Conservation (phyloP, 2,113 vertebrate species). For the Accipiter virgatus region DNA sequence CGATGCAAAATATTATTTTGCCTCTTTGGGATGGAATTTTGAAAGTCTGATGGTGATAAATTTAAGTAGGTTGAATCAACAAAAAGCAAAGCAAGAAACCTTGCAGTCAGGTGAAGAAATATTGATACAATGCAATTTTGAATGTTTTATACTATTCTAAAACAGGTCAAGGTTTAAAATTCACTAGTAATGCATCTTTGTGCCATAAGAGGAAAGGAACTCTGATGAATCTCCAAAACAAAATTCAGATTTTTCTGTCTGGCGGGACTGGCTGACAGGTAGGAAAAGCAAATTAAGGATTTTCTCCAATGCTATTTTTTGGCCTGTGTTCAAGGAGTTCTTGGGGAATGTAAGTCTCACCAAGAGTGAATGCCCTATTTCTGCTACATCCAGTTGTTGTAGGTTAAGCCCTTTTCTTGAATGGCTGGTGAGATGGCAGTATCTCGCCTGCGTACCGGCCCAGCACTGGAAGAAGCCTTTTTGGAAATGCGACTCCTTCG, state of each 20-base stretch:
- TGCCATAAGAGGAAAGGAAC: neutral
- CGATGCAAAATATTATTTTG: slow-evolving; percentile 32
- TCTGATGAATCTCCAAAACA: neutral
- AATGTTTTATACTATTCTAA: neutral
- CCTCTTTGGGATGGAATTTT: slow-evolving; percentile 37
- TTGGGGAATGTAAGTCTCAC: neutral
- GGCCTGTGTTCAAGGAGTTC: neutral
- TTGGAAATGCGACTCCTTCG: neutral
- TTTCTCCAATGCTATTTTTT: neutral
- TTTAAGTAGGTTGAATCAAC: slow-evolving; percentile 41
- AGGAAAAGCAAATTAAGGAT: neutral
- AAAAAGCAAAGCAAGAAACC: slow-evolving; percentile 15
- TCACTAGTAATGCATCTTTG: neutral
- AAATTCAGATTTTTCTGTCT: neutral
- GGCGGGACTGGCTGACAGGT: neutral
- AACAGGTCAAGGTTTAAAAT: neutral
- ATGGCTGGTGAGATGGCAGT: neutral
- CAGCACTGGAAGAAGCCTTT: neutral
- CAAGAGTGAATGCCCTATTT: fast-evolving
- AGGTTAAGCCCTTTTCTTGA: neutral
- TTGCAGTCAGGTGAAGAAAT: neutral
- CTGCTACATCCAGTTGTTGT: neutral
- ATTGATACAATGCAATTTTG: neutral
- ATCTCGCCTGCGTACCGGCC: neutral
- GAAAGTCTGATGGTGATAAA: slow-evolving; percentile 34